Conservation (phyloP, 92 coral and sea anemone genomes). For the Actinernus sp. region DNA sequence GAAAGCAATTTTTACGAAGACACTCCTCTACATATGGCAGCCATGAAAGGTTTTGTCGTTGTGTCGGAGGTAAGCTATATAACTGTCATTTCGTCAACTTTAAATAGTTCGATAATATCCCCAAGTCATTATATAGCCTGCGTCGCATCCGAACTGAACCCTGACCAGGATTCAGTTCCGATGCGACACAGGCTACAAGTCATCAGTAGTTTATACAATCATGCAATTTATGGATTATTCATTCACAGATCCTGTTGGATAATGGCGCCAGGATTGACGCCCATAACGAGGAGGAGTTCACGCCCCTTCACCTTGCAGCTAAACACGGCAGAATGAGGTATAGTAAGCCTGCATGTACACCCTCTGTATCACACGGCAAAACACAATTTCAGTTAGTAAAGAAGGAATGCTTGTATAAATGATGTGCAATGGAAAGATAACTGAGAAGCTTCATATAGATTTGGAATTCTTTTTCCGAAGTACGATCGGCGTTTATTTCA, state of each 20-base stretch:
- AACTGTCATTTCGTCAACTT: too few species aligned
- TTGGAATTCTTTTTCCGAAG: too few species aligned
- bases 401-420: too few species aligned
- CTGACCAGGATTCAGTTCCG: slow-evolving; percentile 3
- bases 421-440: too few species aligned
- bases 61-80: slow-evolving; percentile 76
- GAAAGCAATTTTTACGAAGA: slow-evolving; percentile 85
- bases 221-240: not conserved
- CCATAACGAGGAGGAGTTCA: slow-evolving; percentile 83
- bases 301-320: slow-evolving; percentile 93
- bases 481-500: too few species aligned
- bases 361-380: too few species aligned
- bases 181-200: not conserved
- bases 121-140: not conserved
- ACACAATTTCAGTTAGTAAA: too few species aligned
- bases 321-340: slow-evolving; percentile 87
- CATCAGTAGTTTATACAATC: not conserved
- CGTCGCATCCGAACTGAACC: not conserved
- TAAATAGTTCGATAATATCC: not conserved
- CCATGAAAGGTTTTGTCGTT: slow-evolving; percentile 80
- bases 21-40: slow-evolving; percentile 92
- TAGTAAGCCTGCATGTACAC: not conserved
- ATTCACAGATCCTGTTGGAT: slow-evolving; percentile 61
- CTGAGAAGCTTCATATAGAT: too few species aligned
- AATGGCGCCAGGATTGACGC: slow-evolving; percentile 88